These are phyloP conservation scores for Nasalis larvatus DNA, from an alignment of 2,113 vertebrate species.

Conservation along the genomic window DNA sequence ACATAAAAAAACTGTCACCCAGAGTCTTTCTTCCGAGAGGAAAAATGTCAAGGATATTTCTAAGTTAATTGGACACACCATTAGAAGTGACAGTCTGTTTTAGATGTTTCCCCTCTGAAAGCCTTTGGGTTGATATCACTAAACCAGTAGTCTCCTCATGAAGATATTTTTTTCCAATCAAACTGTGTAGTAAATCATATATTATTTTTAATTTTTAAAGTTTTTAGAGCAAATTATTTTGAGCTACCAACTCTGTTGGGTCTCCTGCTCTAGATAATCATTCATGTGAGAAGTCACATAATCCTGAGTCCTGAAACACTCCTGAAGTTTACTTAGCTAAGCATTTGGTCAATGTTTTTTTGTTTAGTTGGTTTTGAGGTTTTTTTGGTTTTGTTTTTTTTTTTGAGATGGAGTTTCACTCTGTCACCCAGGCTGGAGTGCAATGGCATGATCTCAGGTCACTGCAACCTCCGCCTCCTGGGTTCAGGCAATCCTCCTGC, in stretches of 20 bases:
- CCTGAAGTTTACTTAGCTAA: not conserved
- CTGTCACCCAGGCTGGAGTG: not conserved
- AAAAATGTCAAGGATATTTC: constrained; percentile 63
- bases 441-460: too few relatives aligned
- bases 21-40: constrained; percentile 50
- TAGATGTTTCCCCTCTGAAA: not conserved
- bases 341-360: not conserved
- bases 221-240: constrained; percentile 25
- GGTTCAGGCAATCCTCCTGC: too few relatives aligned
- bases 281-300: not conserved
- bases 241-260: not conserved
- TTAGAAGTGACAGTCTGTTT: constrained; percentile 17
- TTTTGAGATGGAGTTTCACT: not conserved
- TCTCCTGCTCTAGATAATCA: not conserved
- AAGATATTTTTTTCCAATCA: constrained; percentile 24
- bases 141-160: not conserved
- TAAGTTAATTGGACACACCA: constrained; percentile 67
- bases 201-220: not conserved
- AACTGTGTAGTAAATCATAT: not conserved
- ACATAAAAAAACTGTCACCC: constrained; percentile 35
- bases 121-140: not conserved
- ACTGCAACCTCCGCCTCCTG: too few relatives aligned
- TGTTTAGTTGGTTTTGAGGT: too few relatives aligned
- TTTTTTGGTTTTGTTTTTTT: too few relatives aligned
- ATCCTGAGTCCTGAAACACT: not conserved